Base-by-base conservation (phyloP, 1,140 invertebrate species). In the Chironomus striatipennis region DNA sequence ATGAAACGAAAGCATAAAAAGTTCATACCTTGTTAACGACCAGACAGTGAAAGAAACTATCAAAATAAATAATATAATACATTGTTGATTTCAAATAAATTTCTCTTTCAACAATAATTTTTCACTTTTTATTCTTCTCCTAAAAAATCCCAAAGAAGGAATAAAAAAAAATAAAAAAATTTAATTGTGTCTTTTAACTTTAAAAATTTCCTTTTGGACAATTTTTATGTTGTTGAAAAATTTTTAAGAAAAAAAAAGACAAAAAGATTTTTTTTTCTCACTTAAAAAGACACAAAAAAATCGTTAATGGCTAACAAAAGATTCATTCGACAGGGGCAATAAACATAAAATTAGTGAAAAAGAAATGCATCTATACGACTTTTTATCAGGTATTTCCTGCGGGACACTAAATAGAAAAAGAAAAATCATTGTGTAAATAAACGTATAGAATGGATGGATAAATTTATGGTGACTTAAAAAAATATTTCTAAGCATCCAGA, bases 291-390 rank as follows among this genome's bases (percentile, higher is more conserved):
- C 43, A 47, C 24, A 34, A 34, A 34, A 34, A 34, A 34, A 34
- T 34, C 24, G 24, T 34, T 34, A 34, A 34, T 34, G 24, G n/a
- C n/a, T n/a, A 57, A 57, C 47, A 57, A 57, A 12, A n/a, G 47
- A n/a, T 12, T 57, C 47, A 57, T 57, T 57, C 10, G 65, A 70
- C n/a, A 70, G 65, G 18, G 65, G 65, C 65, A 70, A 70, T 70
- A 70, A 70, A 70, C 65, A 70, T 70, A 20, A 70, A 70, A 70
- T 70, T 70, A 70, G 65, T 70, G 65, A 70, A 57, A 57, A 57
- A n/a, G n/a, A 47, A 67, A 67, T 67, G 65, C n/a, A 70, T 70
- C 12, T n/a, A 57, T 57, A n/a, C 65, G 65, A 70, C 10, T 70
- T 70, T 18, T 70, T 18, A 70, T 70, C 65, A 70, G 65, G 65